Evolutionary conservation across 2,888 invertebrate species (phyloP), one percentile per base, ranked within the genome.

Genomic region (Hydriomena furcata): DNA sequence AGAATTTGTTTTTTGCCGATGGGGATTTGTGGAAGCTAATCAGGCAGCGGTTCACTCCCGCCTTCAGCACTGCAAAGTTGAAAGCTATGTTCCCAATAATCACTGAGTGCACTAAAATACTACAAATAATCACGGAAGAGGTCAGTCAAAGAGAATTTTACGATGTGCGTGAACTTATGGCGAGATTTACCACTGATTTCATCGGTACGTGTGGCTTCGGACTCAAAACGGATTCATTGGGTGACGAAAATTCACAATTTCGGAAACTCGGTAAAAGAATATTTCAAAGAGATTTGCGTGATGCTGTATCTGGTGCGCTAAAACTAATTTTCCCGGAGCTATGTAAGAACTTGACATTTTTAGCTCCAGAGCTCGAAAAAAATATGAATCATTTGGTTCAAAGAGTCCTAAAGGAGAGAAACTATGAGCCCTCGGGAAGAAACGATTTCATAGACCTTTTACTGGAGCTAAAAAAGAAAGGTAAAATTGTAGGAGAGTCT

Each of bases 151-250:
- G 60, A 36, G 80, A 82, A 28, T 73, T 61, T 54, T 84, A 81
- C 37, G 86, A 87, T 50, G 75, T 79, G 1, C 72, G 81, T 30
- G 88, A 88, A 52, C 73, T 87, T 0, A 87, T 88, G 85, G 87
- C 86, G 1, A 73, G 88, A 34, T 89, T 84, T 28, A 87, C 87
- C 0, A 87, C 85, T 2, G 88, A 88, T 55, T 84, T 87, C 51
- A 87, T 88, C 6, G 88, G 88, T 3, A 83, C 73, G 0, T 87
- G 87, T 58, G 87, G 82, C 7, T 89, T 89, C 57, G 88, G 88
- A 7, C 76, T 89, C 3, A 71, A 86, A 42, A 84, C 80, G 75
- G 84, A 87, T 47, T 60, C 85, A 1, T 61, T 88, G 10, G 71
- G 60, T 25, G 74, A 82, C 12, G 84, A 85, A 63, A 80, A 84